Evolutionary conservation across 2,888 invertebrate genomes (phyloP).

Genomic region (Drosophila parthenogenetica): DNA sequence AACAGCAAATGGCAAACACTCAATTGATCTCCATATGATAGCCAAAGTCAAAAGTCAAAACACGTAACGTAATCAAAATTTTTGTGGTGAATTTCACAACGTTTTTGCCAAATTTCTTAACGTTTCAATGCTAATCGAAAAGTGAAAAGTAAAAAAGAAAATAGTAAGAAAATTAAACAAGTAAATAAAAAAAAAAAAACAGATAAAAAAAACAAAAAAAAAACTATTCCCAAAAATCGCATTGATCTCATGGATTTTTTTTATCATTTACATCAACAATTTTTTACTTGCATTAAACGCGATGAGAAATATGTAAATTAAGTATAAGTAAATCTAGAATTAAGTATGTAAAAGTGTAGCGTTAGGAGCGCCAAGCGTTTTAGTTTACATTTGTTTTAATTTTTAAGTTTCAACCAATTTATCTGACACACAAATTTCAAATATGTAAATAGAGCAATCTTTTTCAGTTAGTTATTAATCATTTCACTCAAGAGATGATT

Average conservation of each 20-base stretch:
- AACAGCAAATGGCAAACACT: slow-evolving; percentile 46
- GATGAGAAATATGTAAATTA: slow-evolving; percentile 59
- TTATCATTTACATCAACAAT: slow-evolving; percentile 67
- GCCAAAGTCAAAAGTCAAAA: slow-evolving; percentile 67
- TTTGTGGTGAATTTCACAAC: slow-evolving; percentile 44
- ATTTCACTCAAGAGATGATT: slow-evolving; percentile 21
- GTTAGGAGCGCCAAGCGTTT: slow-evolving; percentile 72
- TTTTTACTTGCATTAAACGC: slow-evolving; percentile 69
- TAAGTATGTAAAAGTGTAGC: slow-evolving; percentile 56
- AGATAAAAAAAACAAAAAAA: slow-evolving; percentile 59
- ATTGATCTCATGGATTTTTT: slow-evolving; percentile 84
- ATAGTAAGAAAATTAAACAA: slow-evolving; percentile 45
- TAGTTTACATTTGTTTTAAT: slow-evolving; percentile 61
- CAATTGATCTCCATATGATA: slow-evolving; percentile 75
- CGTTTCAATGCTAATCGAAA: slow-evolving; percentile 73
- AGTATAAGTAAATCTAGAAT: slow-evolving; percentile 39
- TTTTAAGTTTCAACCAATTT: slow-evolving; percentile 37
- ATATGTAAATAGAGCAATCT: slow-evolving; percentile 55
- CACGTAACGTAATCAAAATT: slow-evolving; percentile 24
- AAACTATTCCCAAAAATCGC: slow-evolving; percentile 85
- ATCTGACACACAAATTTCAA: slow-evolving; percentile 19
- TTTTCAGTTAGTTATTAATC: slow-evolving; percentile 25
- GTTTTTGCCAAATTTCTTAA: slow-evolving; percentile 54
- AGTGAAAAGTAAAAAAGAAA: slow-evolving; percentile 44
- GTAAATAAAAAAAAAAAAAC: slow-evolving; percentile 34